A percentile compares a stretch with the other conserved stretches of the same genome.
These are phyloP conservation scores for Herminia tarsipennalis DNA, from an alignment of 2,888 invertebrate genomes.

Conservation along the genomic window DNA sequence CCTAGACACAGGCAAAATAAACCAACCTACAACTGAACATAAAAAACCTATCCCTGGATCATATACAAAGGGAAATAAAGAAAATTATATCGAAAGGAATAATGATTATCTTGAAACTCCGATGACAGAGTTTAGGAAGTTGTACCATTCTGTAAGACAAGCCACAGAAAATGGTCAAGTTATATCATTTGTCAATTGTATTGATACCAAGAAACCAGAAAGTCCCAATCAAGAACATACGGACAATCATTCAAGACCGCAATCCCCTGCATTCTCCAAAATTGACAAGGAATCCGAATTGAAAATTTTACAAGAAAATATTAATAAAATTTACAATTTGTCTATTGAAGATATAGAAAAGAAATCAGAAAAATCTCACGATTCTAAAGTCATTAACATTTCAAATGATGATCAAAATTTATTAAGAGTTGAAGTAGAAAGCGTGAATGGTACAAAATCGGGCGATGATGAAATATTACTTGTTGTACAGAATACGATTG, in stretches of 20 bases:
- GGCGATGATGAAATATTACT: slow-evolving; percentile 49
- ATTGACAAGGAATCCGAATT: slow-evolving; percentile 49
- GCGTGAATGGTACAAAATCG: slow-evolving; percentile 43
- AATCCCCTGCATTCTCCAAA: not conserved
- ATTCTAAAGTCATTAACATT: too few species aligned
- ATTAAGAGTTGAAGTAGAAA: slow-evolving; percentile 61
- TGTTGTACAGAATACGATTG: slow-evolving; percentile 58
- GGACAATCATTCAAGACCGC: too few species aligned
- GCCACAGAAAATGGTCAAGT: not conserved
- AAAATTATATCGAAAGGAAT: slow-evolving; percentile 11
- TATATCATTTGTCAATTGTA: too few species aligned
- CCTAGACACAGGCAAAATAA: slow-evolving; percentile 45
- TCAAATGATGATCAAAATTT: slow-evolving; percentile 42
- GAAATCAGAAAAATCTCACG: too few species aligned
- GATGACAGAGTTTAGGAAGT: slow-evolving; percentile 68
- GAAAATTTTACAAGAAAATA: slow-evolving; percentile 57
- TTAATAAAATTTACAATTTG: slow-evolving; percentile 55
- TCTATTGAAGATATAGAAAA: slow-evolving; percentile 22
- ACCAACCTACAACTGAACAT: slow-evolving; percentile 44
- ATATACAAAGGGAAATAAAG: slow-evolving; percentile 28
- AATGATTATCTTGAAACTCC: slow-evolving; percentile 68
- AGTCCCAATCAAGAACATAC: not conserved
- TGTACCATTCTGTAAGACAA: slow-evolving; percentile 53
- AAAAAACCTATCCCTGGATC: slow-evolving; percentile 51
- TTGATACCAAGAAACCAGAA: too few species aligned